Base-by-base conservation (phyloP, 2,113 vertebrate species). In the Silurus asotus region DNA sequence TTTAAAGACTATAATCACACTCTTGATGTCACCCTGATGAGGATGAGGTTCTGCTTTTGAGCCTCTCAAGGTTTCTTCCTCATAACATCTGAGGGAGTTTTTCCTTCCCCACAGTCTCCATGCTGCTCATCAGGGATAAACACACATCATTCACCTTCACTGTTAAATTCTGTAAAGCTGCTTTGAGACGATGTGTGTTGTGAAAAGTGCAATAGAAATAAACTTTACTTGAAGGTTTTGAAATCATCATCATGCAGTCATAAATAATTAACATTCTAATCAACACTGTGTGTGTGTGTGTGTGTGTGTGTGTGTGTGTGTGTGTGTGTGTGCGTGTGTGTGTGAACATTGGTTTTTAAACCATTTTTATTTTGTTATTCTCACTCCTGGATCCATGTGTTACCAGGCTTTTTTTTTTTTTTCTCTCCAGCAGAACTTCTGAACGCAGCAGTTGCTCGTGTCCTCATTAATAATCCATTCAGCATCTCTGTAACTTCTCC, bases 391-490 rank as follows among this genome's bases (percentile, higher is more conserved):
- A 74, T 76, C 20, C 49, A 53, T 53, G 49, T 28, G 25, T 8
- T 17, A 17, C 25, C 7, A 28, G 51, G 56, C 28, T 48, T 6
- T 11, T n/a, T 76, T 76, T 53, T 76, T 76, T 53, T 53, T 5
- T 76, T 37, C 2, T 37, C 37, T 37, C 37, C 70, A 49, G 70
- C 8, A 2, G n/a, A 78, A 56, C 14, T 28, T 78, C 49, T 20
- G 45, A 77, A 77, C 51, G 0, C 49, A 28, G 51, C n/a, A 28
- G 5, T 37, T 3, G 17, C 20, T 55, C 10, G 49, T 25, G 20
- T 84, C 23, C 10, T 69, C 78, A 72, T 89, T 84, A 85, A 87
- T 88, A 74, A 83, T 58, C 49, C 83, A 81, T 86, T 74, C 45
- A 58, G 59, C 45, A 9, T 58, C 53, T 25, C 28, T 25, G 10